Evolutionary conservation across 1,140 invertebrate species (phyloP), one percentile per base, ranked within the genome.

Genomic region (Homarus americanus): DNA sequence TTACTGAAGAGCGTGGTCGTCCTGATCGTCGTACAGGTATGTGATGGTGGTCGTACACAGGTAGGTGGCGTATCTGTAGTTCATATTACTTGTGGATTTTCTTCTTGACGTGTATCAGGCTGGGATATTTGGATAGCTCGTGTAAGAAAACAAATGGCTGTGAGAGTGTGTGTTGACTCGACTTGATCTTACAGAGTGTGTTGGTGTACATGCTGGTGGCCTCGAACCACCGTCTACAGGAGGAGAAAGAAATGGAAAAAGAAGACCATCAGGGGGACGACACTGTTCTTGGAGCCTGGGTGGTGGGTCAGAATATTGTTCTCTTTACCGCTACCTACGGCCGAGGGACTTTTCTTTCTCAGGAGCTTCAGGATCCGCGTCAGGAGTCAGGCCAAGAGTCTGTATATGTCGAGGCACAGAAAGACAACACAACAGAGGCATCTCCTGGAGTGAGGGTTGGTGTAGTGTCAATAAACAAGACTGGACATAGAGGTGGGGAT

Each of bases 21-120:
- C 36, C 3, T 80, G 78, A n/a, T 80, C 28, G 44, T 80, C 36
- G 32, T 15, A 36, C 78, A 80, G 78, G 78, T 44, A 15, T 41
- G 38, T 41, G 34, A 41, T 41, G 44, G 17, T 15, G 15, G 75
- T 78, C 28, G 38, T 5, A 38, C 20, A 20, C 2, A 38, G 20
- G 75, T 34, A 38, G 28, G 75, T 78, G 75, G 28, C 3, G 34
- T 78, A 28, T 15, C 28, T 10, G 72, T 73, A 28, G 32, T 73
- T 10, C 10, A 12, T 10, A 24, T 63, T 10, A 63, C 10, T 63
- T 63, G 24, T 63, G 53, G 53, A 63, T 10, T 10, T 63, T 10
- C 24, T 15, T 63, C 10, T 63, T 63, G 24, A 63, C 10, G 53
- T 10, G 12, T 63, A 12, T 24, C n/a, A 72, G 66, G 66, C 34